Evolutionary conservation across 2,113 vertebrate genomes (phyloP), one percentile per base, ranked within the genome.

Genomic region (Megaceryle torquata): DNA sequence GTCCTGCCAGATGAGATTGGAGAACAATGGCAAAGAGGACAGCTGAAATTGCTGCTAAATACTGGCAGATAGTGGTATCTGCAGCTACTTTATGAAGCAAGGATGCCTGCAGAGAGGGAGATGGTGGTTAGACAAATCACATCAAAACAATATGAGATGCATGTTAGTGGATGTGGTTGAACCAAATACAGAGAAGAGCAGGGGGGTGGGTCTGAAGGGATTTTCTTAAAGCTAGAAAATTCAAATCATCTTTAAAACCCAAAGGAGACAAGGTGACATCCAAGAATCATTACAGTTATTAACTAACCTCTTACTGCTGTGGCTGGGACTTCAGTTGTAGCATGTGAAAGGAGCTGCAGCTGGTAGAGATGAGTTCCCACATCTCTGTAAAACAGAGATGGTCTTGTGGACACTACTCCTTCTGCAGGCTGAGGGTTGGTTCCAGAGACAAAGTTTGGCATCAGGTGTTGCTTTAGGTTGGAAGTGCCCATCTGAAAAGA

Each of bases 41-140:
- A 84, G 51, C 43, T 78, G 70, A 68, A 91, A 95, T 82, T 91
- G 80, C 80, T 81, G 63, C 81, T 93, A 78, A 91, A 68, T 28
- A 14, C 46, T 64, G 60, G 72, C 86, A 95, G 80, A 64, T 64
- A 72, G 53, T 65, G 65, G 84, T 84, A 78, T 14, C 64, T 19
- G 8, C 51, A 91, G 51, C 60, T 88, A 50, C 72, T 46, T 80
- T 46, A 22, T 14, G 33, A 64, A 74, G 44, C 3, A 3, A 57
- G 75, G 53, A 24, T 82, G 63, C 48, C 48, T 21, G 65, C 1
- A 2, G 90, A 85, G 61, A 39, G 31, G 17, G 41, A 56, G 56
- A 41, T 43, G 63, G 68, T 93, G 72, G 35, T 92, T 88, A 84
- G 17, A 71, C 29, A 86, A 43, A 88, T 95, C 56, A 60, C 72